Conservation (phyloP, 2,113 vertebrate species). For the Cygnus buccinator region DNA sequence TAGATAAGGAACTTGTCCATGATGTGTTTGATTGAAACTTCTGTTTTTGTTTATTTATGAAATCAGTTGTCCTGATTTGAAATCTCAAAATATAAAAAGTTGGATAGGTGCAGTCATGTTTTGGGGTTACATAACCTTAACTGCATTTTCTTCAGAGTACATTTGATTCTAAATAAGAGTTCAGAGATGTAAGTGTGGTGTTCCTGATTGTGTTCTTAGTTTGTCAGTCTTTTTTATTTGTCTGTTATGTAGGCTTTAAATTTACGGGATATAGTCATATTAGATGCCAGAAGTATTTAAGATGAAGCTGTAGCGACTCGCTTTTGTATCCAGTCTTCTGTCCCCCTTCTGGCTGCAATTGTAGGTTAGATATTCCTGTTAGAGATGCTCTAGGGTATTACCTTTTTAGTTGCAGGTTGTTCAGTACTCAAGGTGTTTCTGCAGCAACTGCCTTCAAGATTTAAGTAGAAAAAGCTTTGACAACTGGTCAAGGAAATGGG, state of each 20-base stretch:
- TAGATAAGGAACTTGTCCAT: not conserved
- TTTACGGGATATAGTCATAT: not conserved
- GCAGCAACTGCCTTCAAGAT: not conserved
- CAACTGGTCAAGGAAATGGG: not conserved
- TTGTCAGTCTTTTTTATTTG: not conserved
- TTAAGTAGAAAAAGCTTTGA: not conserved
- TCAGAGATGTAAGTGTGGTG: not conserved
- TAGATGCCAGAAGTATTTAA: not conserved
- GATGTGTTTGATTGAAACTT: not conserved
- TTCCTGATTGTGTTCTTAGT: not conserved
- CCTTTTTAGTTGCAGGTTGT: not conserved
- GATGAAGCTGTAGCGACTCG: not conserved
- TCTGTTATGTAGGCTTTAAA: not conserved
- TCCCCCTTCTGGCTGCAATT: not conserved
- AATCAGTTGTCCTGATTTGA: not conserved
- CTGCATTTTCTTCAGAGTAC: not conserved
- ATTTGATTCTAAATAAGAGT: not conserved
- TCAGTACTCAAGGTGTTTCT: not conserved
- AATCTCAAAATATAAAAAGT: not conserved
- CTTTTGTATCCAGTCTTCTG: not conserved
- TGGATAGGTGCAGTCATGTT: not conserved
- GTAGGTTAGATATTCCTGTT: not conserved
- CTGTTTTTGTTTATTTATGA: slow-evolving; percentile 18
- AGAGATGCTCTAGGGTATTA: not conserved
- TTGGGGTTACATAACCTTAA: not conserved